These are phyloP conservation scores for Urophycis tenuis DNA, from an alignment of 2,797 vertebrate genomes.

Conservation along the genomic window DNA sequence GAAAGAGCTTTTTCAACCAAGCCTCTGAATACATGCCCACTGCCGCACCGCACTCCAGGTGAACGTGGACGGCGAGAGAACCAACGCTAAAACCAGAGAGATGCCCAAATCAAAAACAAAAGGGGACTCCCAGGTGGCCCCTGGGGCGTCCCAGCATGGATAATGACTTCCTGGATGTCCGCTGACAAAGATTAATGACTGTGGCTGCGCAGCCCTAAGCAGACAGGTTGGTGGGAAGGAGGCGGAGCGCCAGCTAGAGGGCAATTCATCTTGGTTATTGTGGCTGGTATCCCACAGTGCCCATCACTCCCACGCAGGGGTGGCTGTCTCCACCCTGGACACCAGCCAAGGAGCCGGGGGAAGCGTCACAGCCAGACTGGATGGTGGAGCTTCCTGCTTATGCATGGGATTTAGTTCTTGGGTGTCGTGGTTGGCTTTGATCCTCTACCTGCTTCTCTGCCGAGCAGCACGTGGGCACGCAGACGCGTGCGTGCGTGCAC, in stretches of 20 bases:
- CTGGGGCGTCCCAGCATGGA: conserved; percentile 42
- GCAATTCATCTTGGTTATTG: conserved; percentile 76
- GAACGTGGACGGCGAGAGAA: not conserved
- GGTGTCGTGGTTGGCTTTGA: conserved; percentile 28
- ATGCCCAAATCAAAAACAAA: conserved; percentile 32
- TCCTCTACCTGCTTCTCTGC: conserved; percentile 10
- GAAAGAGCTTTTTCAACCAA: conserved; percentile 35
- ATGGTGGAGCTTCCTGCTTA: conserved; percentile 24
- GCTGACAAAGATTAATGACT: conserved; percentile 77
- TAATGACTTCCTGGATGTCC: conserved; percentile 66
- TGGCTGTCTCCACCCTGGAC: conserved; percentile 63
- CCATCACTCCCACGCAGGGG: conserved; percentile 56
- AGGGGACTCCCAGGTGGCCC: conserved; percentile 44
- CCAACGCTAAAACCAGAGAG: conserved; percentile 25
- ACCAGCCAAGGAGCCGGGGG: conserved; percentile 54
- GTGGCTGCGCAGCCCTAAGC: conserved; percentile 55
- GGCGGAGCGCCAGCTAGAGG: conserved; percentile 56
- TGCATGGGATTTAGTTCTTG: conserved; percentile 30
- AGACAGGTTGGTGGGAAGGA: conserved; percentile 54
- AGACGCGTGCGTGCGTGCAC: not conserved
- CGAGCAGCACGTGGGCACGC: not conserved
- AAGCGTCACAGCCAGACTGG: conserved; percentile 14
- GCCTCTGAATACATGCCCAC: conserved; percentile 37
- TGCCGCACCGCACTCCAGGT: conserved; percentile 31
- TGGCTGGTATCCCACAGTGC: conserved; percentile 51